These are phyloP conservation scores for Buathra laborator DNA, from an alignment of 2,888 invertebrate species.

Conservation along the genomic window DNA sequence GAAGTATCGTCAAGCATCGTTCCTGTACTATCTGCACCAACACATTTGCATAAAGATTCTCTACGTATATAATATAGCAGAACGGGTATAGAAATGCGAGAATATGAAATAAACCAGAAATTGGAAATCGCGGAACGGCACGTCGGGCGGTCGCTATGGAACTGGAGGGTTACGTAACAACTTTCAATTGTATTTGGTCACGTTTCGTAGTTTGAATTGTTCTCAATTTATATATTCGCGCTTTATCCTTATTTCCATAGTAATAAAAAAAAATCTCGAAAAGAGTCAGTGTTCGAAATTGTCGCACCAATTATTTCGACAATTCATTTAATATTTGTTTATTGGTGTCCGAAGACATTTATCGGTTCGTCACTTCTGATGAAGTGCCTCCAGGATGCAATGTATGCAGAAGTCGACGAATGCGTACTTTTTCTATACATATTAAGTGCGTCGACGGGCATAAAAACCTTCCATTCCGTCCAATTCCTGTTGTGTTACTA, in stretches of 20 bases:
- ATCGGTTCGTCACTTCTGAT: no score
- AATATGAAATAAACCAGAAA: conserved; percentile 8
- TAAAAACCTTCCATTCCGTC: neutral
- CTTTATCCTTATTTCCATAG: neutral
- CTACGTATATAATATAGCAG: neutral
- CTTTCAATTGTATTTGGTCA: conserved; percentile 20
- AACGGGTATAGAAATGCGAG: neutral
- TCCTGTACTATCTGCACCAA: neutral
- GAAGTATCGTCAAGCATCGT: conserved; percentile 25
- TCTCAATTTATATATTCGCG: neutral
- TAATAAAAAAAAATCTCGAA: neutral
- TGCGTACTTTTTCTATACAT: neutral
- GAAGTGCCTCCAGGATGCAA: no score
- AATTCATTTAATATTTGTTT: no score
- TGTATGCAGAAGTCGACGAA: no score
- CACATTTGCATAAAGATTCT: neutral
- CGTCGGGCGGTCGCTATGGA: conserved; percentile 7
- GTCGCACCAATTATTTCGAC: no score
- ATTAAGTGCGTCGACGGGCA: neutral
- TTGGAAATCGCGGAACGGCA: conserved; percentile 21
- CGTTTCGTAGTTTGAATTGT: conserved; percentile 16
- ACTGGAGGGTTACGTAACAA: conserved; percentile 11
- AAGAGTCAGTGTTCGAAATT: no score
- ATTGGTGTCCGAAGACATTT: no score
- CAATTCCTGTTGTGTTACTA: neutral